Evolutionary conservation across 1,140 invertebrate genomes (phyloP).

Genomic region (Orius laevigatus): DNA sequence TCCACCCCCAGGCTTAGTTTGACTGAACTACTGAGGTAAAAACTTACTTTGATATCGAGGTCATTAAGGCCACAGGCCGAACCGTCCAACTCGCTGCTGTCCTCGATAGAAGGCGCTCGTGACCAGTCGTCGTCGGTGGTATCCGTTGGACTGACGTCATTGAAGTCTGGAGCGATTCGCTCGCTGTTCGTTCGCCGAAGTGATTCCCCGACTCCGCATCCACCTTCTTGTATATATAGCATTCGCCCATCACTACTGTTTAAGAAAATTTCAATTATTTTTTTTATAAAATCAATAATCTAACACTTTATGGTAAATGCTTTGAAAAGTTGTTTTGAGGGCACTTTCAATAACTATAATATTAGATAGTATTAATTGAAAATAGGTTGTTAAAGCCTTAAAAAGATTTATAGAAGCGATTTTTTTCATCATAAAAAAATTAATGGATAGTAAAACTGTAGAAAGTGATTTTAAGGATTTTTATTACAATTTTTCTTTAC

Average conservation of each 20-base stretch:
- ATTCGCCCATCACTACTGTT: constrained; percentile 4
- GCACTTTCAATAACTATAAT: too few species aligned
- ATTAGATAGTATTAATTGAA: too few species aligned
- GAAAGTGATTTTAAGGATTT: too few species aligned
- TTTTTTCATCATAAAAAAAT: too few species aligned
- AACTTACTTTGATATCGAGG: constrained; percentile 38
- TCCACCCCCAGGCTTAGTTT: too few species aligned
- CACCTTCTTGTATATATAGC: constrained; percentile 10
- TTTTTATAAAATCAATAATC: too few species aligned
- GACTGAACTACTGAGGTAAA: too few species aligned
- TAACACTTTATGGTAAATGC: too few species aligned
- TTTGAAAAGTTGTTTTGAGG: not conserved
- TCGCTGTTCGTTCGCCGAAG: constrained; percentile 32
- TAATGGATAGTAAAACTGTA: too few species aligned
- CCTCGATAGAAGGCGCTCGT: constrained; percentile 39
- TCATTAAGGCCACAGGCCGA: constrained; percentile 31
- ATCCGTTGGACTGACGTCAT: constrained; percentile 44
- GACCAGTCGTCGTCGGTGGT: constrained; percentile 52
- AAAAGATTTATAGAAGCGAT: too few species aligned
- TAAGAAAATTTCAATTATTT: not conserved
- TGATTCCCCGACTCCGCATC: constrained; percentile 19
- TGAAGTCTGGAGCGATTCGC: constrained; percentile 26
- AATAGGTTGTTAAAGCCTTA: too few species aligned
- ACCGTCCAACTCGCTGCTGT: constrained; percentile 32
- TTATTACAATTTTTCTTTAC: too few species aligned